These are phyloP conservation scores for Pseudomyrmex sp. DNA, from an alignment of 1,140 invertebrate species.

Conservation along the genomic window DNA sequence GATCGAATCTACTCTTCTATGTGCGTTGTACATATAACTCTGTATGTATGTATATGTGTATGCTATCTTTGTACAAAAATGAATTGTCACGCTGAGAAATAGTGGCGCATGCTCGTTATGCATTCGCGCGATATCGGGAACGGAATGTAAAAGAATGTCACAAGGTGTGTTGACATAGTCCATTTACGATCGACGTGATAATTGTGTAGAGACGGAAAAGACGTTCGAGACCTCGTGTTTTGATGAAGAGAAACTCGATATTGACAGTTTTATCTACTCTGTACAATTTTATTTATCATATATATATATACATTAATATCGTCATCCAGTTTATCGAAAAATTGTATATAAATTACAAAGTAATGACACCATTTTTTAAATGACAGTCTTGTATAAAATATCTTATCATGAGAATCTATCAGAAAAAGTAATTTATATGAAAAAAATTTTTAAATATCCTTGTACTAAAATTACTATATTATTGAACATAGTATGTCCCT, in stretches of 20 bases:
- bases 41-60: neutral
- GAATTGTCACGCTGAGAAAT: neutral
- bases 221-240: neutral
- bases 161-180: neutral
- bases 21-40: neutral
- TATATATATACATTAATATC: no score
- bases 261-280: no score
- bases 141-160: neutral
- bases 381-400: no score
- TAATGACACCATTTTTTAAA: no score
- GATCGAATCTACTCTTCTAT: conserved; percentile 32
- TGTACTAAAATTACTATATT: no score
- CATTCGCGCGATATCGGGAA: neutral
- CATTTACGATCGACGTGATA: neutral
- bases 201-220: neutral
- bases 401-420: no score
- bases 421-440: no score
- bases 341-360: no score
- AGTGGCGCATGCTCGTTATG: neutral
- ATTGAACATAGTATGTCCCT: no score
- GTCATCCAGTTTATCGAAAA: no score
- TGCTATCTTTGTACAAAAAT: neutral
- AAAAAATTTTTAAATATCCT: no score
- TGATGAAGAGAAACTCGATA: neutral
- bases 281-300: no score